A percentile compares a stretch with the other conserved stretches of the same genome.
Evolutionary conservation across 2,113 vertebrate genomes (phyloP).

Genomic region (Morone chrysops): DNA sequence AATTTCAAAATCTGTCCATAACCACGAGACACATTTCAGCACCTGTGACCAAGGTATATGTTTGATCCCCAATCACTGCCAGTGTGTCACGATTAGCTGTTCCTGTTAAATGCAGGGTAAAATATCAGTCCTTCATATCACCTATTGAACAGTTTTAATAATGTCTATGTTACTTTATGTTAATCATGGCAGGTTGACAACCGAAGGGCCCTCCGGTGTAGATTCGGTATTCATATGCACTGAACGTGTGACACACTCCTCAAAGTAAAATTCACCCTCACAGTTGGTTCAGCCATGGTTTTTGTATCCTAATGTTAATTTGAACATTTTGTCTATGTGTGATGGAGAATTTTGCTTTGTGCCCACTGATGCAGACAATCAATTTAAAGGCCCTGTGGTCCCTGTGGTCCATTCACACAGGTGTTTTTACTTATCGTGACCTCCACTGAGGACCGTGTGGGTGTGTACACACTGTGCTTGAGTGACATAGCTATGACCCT

Average conservation of each 20-base stretch:
- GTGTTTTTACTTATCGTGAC: conserved; percentile 3
- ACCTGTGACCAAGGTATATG: neutral
- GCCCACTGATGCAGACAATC: conserved; percentile 22
- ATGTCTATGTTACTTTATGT: neutral
- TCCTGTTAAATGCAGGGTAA: conserved; percentile 8
- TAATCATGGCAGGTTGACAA: conserved; percentile 35
- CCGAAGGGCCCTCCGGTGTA: neutral
- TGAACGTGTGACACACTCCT: neutral
- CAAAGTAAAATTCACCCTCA: conserved; percentile 11
- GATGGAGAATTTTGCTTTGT: conserved; percentile 3
- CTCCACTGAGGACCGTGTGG: neutral
- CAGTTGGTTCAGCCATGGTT: neutral
- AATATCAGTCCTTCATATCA: conserved; percentile 33
- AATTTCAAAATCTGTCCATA: conserved; percentile 36
- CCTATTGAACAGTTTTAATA: conserved; percentile 24
- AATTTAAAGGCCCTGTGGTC: neutral
- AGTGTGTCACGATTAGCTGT: conserved; percentile 22
- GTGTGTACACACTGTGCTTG: neutral
- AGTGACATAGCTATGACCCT: conserved; percentile 16
- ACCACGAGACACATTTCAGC: conserved; percentile 10
- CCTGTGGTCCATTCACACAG: neutral
- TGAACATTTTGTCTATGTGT: neutral
- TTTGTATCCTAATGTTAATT: neutral
- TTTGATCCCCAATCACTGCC: conserved; percentile 26
- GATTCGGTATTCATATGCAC: neutral